Conservation (phyloP, 1,140 invertebrate genomes). For the Cydia splendana region DNA sequence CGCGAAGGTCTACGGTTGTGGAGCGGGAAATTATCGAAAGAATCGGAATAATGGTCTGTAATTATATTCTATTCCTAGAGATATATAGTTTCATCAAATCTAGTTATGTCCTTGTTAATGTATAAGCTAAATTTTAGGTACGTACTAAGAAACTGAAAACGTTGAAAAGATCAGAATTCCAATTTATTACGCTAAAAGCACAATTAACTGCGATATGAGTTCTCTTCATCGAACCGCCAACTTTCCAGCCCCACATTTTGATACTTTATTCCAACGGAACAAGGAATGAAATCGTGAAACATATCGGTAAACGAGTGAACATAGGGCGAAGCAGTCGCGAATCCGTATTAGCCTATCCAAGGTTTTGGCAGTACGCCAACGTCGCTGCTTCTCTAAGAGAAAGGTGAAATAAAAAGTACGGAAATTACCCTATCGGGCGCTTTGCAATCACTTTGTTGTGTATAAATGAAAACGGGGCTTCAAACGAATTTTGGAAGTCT, state of each 20-base stretch:
- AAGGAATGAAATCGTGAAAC: background rate
- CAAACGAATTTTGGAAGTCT: constrained; percentile 42
- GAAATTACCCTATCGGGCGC: constrained; percentile 43
- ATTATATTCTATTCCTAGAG: background rate
- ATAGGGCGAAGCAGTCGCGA: constrained; percentile 9
- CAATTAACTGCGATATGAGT: constrained; percentile 4
- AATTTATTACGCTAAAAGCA: constrained; percentile 9
- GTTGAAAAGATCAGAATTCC: constrained; percentile 26
- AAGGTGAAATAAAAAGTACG: constrained; percentile 47
- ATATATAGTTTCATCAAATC: too few relatives aligned
- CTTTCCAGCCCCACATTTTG: background rate
- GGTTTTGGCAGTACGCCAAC: constrained; percentile 50
- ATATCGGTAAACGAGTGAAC: background rate
- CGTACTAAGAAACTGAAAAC: background rate
- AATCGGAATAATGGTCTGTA: background rate
- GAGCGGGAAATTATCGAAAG: background rate
- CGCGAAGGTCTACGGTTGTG: background rate
- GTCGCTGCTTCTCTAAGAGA: constrained; percentile 39
- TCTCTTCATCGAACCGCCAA: background rate
- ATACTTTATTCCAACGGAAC: background rate
- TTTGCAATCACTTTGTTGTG: constrained; percentile 30
- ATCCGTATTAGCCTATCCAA: constrained; percentile 21
- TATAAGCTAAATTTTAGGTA: too few relatives aligned
- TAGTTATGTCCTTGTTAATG: too few relatives aligned
- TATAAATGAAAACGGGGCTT: constrained; percentile 38